These are phyloP conservation scores for Aegotheles bennettii DNA, from an alignment of 2,113 vertebrate genomes.

Conservation along the genomic window DNA sequence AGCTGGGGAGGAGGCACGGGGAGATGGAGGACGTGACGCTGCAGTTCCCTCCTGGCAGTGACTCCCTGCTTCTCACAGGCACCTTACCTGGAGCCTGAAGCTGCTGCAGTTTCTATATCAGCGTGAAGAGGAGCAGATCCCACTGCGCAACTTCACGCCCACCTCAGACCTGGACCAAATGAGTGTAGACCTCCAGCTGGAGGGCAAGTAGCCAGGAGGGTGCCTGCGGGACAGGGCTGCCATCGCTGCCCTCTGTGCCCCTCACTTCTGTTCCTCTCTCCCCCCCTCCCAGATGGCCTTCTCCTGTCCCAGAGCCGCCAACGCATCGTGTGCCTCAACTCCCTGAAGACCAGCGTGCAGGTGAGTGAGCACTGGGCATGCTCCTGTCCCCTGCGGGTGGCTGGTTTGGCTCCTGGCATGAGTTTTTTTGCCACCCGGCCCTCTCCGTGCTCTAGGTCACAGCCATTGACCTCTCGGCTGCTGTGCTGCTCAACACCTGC, in stretches of 20 bases:
- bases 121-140: constrained; percentile 84
- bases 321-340: constrained; percentile 90
- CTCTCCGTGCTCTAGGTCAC: constrained; percentile 79
- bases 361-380: constrained; percentile 20
- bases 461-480: constrained; percentile 85
- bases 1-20: background rate
- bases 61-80: constrained; percentile 67
- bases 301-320: constrained; percentile 96
- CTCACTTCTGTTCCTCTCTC: background rate
- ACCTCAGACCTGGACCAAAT: constrained; percentile 89
- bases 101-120: constrained; percentile 82
- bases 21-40: background rate
- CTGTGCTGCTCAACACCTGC: constrained; percentile 87
- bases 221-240: accelerated
- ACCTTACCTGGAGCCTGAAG: constrained; percentile 95
- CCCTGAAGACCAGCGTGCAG: constrained; percentile 84
- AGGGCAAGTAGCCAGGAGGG: constrained; percentile 74
- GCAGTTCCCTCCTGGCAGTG: background rate
- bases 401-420: background rate
- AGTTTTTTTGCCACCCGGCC: background rate
- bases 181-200: constrained; percentile 84
- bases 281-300: constrained; percentile 86
- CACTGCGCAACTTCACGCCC: constrained; percentile 84
- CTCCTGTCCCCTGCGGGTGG: background rate
- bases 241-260: accelerated